Evolutionary conservation across 2,113 vertebrate species (phyloP), one percentile per base, ranked within the genome.

Genomic region (Macrotis lagotis): DNA sequence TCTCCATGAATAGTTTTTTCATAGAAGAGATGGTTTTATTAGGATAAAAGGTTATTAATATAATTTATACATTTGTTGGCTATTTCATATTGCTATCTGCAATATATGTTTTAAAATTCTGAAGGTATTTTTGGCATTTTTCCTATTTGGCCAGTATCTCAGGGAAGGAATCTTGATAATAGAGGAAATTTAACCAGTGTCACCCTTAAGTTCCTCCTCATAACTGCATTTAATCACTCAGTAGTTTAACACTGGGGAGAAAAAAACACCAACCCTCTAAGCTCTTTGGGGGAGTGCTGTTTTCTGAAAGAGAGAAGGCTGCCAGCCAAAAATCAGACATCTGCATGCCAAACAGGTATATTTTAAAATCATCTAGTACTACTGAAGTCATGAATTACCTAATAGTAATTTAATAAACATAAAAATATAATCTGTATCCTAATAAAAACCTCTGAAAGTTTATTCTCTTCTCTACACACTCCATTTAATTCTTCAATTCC

Each of bases 21-120:
- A 96, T 96, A 2, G 96, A 98, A 98, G 98, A 98, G 98, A 96
- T 94, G 90, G 96, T 90, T 98, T 98, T 97, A 98, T 98, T 98
- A 98, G 96, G 97, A 98, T 93, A 96, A 98, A 96, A 94, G 92
- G 95, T 97, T 95, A 96, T 97, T 1, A n/a, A 96, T 98, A 97
- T 95, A 97, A 96, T 50, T 50, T 91, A 92, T 91, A 94, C n/a
- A 93, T 83, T 95, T 92, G 52, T 96, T 51, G 52, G 91, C 91
- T 91, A 94, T 91, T 96, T 37, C 90, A 83, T 92, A 96, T 92
- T 97, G 92, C 98, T 98, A 96, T 93, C 26, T 90, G 74, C 89
- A n/a, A n/a, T 66, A 92, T 5, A 10, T 8, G 96, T 94, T 96
- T 97, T 93, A 94, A 97, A 97, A 51, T 95, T 98, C 97, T 96